phyloP scores from a whole-genome alignment of 1,140 invertebrate species.

The Dendrolimus punctatus region DNA sequence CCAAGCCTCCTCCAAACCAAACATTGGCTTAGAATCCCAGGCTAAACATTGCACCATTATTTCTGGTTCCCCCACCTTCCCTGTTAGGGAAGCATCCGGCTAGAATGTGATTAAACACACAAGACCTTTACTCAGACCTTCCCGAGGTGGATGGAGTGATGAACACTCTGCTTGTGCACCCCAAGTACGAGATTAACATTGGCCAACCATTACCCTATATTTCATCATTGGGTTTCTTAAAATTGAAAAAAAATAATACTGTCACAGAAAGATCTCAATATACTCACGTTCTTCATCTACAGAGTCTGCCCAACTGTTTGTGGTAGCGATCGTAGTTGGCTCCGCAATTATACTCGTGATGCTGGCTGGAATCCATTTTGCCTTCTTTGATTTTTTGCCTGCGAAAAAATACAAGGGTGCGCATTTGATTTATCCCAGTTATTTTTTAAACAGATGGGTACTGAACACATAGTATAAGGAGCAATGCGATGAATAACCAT shows the following conservation, averaged over 20 bases:
- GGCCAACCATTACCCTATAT: constrained; percentile 55
- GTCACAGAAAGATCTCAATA: constrained; percentile 4
- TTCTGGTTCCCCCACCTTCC: constrained; percentile 70
- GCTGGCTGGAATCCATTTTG: constrained; percentile 67
- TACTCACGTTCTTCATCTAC: constrained; percentile 68
- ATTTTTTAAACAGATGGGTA: constrained; percentile 3
- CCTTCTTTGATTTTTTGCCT: constrained; percentile 71
- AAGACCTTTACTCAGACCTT: constrained; percentile 71
- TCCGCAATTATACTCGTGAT: constrained; percentile 67
- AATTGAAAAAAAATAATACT: constrained; percentile 8
- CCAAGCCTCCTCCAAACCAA: constrained; percentile 36
- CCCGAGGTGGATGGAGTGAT: constrained; percentile 62
- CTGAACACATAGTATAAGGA: constrained; percentile 10
- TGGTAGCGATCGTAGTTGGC: constrained; percentile 53
- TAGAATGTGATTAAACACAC: constrained; percentile 58
- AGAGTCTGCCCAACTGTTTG: constrained; percentile 63
- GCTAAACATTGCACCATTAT: constrained; percentile 37
- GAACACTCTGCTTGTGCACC: constrained; percentile 54
- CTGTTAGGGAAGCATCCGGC: constrained; percentile 60
- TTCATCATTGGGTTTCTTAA: constrained; percentile 62
- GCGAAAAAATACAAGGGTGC: constrained; percentile 18
- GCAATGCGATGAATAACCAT: constrained; percentile 30
- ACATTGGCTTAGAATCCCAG: constrained; percentile 38
- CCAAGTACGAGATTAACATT: constrained; percentile 72
- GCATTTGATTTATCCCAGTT: too few species aligned